Evolutionary conservation across 2,888 invertebrate genomes (phyloP), one percentile per base, ranked within the genome.

Genomic region (Julus scandinavius): DNA sequence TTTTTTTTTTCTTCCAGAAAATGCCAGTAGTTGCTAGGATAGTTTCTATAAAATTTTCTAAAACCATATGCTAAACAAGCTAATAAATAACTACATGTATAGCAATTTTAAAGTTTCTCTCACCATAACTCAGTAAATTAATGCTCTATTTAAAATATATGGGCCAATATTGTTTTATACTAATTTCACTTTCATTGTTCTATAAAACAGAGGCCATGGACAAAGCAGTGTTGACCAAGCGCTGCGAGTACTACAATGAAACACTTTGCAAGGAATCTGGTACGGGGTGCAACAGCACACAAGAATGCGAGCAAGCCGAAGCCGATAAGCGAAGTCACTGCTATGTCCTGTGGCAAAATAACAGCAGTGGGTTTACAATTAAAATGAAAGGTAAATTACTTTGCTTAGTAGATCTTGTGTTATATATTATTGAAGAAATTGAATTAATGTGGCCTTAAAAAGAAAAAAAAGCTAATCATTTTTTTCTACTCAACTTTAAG

Each of bases 281-380:
- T 17, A 89, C 91, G 92, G 90, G 93, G 86, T 94, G 94, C 90
- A 92, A 92, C 49, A 93, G 92, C 80, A 92, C 93, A 4, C 95
- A 95, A 91, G 94, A 94, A 91, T 97, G 97, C 92, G 94, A 93
- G 87, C 93, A 94, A 9, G 94, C 94, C 29, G 95, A 96, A 90
- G 93, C 94, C 4, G 95, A 95, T 87, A 96, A 96, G 91, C 94
- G 95, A 89, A 95, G 95, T 91, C 96, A 96, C 91, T 98, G 97
- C 92, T 97, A 96, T 92, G 96, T 96, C 0, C 92, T 97, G 0
- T 98, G 97, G 97, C 94, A 95, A 89, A 92, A 92, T 89, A 90
- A 90, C 63, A 94, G 93, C 72, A 94, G 94, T 92, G 89, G 90
- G 83, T 89, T 89, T 87, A 89, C 89, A 15, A 90, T 90, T 40